Evolutionary conservation across 2,797 vertebrate species (phyloP), one percentile per base, ranked within the genome.

Genomic region (Rachycentron canadum): DNA sequence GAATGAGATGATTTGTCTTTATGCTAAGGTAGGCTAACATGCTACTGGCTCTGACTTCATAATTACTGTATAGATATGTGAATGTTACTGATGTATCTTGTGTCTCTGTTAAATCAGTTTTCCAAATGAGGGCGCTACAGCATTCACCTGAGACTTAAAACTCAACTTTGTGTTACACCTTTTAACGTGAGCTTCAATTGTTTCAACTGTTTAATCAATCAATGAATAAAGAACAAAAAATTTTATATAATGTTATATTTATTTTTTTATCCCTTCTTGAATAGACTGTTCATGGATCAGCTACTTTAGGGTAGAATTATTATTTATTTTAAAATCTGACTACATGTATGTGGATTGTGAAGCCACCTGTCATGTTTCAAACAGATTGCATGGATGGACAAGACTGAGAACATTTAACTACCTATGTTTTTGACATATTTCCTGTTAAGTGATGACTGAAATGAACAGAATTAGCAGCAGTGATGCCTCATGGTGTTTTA

Each of bases 381-480:
- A n/a, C 3, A 32, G 32, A 3, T 32, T 32, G 32, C 32, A 32
- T 3, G 7, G 26, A 55, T 8, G 28, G 8, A 12, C 16, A 34
- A 49, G 16, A 25, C n/a, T 61, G 6, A 62, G 7, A 32, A 50
- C 65, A 10, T 23, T 43, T 7, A 57, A 72, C 66, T 55, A 5
- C 76, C 43, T 71, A 10, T n/a, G 64, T 62, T 60, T 40, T 11
- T 11, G 7, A n/a, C 25, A 9, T 6, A 36, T 66, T 5, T 70
- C 7, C 26, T 60, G 21, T 64, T 76, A 23, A 60, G 21, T n/a
- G 21, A 62, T 47, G n/a, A 55, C 26, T 45, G 16, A 50, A 75
- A 67, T 21, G 58, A 79, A 67, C 3, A 36, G 58, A 82, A 52
- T 41, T 58, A 78, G 65, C 28, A 64, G 43, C 60, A 63, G 41